These are phyloP conservation scores for Agrochola circellaris DNA, from an alignment of 2,888 invertebrate genomes.

Conservation along the genomic window DNA sequence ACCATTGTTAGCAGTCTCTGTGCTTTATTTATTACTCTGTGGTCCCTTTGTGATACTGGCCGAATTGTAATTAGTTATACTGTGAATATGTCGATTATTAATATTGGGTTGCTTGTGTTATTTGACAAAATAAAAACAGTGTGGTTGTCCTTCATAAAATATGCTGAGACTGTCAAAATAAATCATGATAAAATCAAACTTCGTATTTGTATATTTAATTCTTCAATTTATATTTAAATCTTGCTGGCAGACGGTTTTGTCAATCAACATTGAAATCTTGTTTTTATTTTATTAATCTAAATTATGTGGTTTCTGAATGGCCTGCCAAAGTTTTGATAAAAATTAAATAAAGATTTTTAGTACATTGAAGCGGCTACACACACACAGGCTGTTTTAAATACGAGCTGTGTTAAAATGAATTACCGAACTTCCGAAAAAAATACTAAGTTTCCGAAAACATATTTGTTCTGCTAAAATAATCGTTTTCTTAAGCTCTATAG, in stretches of 20 bases:
- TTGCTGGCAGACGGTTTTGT: neutral
- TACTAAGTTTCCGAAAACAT: too few species aligned
- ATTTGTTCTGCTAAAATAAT: too few species aligned
- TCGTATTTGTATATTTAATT: neutral
- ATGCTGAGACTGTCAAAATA: slow-evolving; percentile 1
- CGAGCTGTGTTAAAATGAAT: too few species aligned
- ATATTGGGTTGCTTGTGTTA: neutral
- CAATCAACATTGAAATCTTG: slow-evolving; percentile 10
- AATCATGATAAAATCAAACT: slow-evolving; percentile 9
- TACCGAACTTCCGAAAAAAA: too few species aligned
- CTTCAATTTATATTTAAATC: slow-evolving; percentile 36
- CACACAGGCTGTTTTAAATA: slow-evolving; percentile 22
- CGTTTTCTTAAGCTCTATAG: too few species aligned
- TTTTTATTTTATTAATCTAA: slow-evolving; percentile 8
- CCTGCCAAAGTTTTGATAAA: slow-evolving; percentile 16
- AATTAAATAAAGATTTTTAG: slow-evolving; percentile 33
- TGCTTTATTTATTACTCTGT: slow-evolving; percentile 64
- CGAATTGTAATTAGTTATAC: slow-evolving; percentile 54
- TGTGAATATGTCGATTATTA: slow-evolving; percentile 31
- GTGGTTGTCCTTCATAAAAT: slow-evolving; percentile 4
- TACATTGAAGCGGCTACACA: slow-evolving; percentile 5
- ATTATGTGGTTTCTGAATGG: slow-evolving; percentile 10
- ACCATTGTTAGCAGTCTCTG: slow-evolving; percentile 58
- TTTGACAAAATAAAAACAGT: slow-evolving; percentile 1
- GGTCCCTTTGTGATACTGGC: slow-evolving; percentile 55